Evolutionary conservation across 2,888 invertebrate species (phyloP).

Genomic region (Brenthis hecate): DNA sequence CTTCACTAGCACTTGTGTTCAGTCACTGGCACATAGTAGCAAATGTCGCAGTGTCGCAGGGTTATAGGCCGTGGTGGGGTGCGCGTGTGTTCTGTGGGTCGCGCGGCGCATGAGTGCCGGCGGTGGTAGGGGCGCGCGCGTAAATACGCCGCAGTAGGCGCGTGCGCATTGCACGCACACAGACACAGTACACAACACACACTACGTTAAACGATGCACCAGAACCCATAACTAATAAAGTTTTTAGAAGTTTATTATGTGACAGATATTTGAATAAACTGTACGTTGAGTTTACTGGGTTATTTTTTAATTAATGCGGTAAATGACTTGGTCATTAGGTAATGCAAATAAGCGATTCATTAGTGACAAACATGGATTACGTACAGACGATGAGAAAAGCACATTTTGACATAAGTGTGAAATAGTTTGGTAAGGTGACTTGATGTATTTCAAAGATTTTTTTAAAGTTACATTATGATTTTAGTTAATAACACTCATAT

Average conservation of each 20-base stretch:
- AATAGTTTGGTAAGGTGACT: slow-evolving; percentile 11
- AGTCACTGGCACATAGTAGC: slow-evolving; percentile 75
- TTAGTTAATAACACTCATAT: too few species aligned
- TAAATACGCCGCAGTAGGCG: slow-evolving; percentile 75
- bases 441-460: neutral
- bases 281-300: slow-evolving; percentile 22
- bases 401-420: slow-evolving; percentile 12
- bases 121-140: slow-evolving; percentile 78
- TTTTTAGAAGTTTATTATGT: slow-evolving; percentile 18
- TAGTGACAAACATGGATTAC: neutral
- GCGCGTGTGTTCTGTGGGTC: slow-evolving; percentile 76
- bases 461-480: too few species aligned
- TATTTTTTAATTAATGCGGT: slow-evolving; percentile 27
- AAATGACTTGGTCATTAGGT: slow-evolving; percentile 22
- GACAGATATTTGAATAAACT: slow-evolving; percentile 35
- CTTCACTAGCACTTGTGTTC: slow-evolving; percentile 63
- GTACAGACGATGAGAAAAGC: neutral
- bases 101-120: slow-evolving; percentile 79
- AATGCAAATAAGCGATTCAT: slow-evolving; percentile 20
- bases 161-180: slow-evolving; percentile 59
- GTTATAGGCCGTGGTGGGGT: slow-evolving; percentile 61
- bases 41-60: slow-evolving; percentile 57
- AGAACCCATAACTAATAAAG: slow-evolving; percentile 1
- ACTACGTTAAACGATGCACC: slow-evolving; percentile 29
- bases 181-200: slow-evolving; percentile 49